A percentile compares a stretch with the other conserved stretches of the same genome.
Evolutionary conservation across 2,797 vertebrate genomes (phyloP).

Genomic region (Sarcophilus harrisii): DNA sequence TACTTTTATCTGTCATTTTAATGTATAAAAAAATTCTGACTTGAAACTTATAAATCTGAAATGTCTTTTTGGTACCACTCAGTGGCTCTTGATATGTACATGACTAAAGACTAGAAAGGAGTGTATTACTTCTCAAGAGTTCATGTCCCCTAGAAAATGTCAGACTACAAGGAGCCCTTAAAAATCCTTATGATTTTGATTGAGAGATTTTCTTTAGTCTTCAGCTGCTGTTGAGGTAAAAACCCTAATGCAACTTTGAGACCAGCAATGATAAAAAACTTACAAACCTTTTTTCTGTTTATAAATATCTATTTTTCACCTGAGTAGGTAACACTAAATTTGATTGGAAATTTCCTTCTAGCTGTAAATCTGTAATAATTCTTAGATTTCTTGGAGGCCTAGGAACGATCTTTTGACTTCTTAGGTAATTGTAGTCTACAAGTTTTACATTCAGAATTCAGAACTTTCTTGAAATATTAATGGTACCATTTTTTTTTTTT

Average conservation of each 20-base stretch:
- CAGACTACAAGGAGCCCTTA: not conserved
- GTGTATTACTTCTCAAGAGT: not conserved
- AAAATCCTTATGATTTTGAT: not conserved
- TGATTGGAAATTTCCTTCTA: not conserved
- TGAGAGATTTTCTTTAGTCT: not conserved
- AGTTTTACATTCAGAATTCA: not conserved
- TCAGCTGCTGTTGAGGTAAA: not conserved
- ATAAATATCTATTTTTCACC: not conserved
- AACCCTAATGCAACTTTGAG: no score
- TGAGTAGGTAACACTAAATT: not conserved
- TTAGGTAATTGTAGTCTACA: not conserved
- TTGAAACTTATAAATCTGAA: conserved; percentile 37
- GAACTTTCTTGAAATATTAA: not conserved
- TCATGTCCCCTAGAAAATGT: conserved; percentile 1
- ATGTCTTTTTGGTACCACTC: not conserved
- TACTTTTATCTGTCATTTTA: conserved; percentile 38
- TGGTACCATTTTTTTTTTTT: not conserved
- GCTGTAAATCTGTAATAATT: not conserved
- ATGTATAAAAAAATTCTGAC: conserved; percentile 34
- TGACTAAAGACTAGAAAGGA: not conserved
- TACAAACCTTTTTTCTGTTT: conserved; percentile 13
- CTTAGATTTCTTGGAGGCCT: not conserved
- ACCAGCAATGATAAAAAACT: not conserved
- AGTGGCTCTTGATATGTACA: not conserved
- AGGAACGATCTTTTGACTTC: not conserved